Percentiles rank a stretch among this genome's conserved stretches.
Evolutionary conservation across 2,113 vertebrate species (phyloP).

Genomic region (Pachyramphus minor): DNA sequence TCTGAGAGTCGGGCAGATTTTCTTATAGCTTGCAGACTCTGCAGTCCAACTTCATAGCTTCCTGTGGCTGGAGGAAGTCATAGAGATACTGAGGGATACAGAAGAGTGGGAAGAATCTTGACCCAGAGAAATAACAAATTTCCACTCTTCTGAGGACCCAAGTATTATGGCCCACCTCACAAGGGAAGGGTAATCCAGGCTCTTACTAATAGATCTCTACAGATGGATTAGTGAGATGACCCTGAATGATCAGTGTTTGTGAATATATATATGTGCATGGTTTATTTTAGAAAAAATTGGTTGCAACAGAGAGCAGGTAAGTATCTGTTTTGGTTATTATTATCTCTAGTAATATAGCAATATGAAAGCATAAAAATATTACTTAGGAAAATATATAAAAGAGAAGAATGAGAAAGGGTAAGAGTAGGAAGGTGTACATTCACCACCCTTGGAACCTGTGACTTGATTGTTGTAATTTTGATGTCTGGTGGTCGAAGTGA

Average conservation of each 20-base stretch:
- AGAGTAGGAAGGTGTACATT: background rate
- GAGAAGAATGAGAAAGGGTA: background rate
- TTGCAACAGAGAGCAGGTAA: background rate
- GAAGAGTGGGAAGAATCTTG: background rate
- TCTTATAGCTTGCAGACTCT: background rate
- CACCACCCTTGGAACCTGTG: too few relatives aligned
- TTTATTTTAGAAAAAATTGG: background rate
- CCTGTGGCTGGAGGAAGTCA: background rate
- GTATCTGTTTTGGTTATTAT: background rate
- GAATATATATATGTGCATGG: background rate
- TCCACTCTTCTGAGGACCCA: background rate
- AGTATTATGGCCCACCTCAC: background rate
- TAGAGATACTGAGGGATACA: background rate
- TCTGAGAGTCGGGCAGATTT: background rate
- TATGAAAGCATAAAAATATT: background rate
- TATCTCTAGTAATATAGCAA: background rate
- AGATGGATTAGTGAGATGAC: background rate
- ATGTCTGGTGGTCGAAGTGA: fast-evolving
- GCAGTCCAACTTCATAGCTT: background rate
- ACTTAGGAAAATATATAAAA: background rate
- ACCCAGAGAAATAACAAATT: background rate
- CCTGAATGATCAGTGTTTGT: background rate
- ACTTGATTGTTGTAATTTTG: background rate
- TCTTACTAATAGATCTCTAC: background rate
- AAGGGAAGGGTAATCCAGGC: background rate